phyloP scores from a whole-genome alignment of 2,797 vertebrate species.

The Scolopax rusticola region DNA sequence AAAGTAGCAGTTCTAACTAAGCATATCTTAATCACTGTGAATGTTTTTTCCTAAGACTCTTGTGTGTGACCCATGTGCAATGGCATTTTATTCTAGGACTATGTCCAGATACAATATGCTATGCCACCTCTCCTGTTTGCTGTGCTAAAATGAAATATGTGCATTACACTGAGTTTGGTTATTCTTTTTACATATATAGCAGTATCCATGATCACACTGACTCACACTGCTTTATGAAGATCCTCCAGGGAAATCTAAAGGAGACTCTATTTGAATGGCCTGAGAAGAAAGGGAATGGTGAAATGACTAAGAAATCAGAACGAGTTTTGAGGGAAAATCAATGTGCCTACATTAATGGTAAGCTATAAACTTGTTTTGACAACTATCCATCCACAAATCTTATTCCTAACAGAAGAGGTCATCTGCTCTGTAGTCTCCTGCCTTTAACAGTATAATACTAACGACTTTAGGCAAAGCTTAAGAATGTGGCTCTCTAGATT shows the following conservation, averaged over 20 bases:
- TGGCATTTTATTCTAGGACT: neutral
- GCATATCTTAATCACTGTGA: neutral
- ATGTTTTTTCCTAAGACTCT: neutral
- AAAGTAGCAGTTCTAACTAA: neutral
- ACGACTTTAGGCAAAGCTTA: neutral
- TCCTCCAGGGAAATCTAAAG: constrained; percentile 95
- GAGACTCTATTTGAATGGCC: constrained; percentile 96
- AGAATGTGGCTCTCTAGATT: neutral
- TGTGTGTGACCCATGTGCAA: neutral
- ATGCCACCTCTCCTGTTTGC: neutral
- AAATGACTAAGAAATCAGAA: constrained; percentile 91
- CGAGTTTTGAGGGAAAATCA: constrained; percentile 89
- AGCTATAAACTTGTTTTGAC: constrained; percentile 47
- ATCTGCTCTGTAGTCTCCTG: neutral
- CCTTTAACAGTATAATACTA: neutral
- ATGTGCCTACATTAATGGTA: constrained; percentile 97
- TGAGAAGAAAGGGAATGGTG: constrained; percentile 81
- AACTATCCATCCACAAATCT: neutral
- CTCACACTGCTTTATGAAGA: constrained; percentile 98
- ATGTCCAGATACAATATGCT: neutral
- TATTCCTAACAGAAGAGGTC: neutral
- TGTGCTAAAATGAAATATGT: neutral
- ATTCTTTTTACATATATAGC: constrained; percentile 81
- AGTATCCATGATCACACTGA: constrained; percentile 97
- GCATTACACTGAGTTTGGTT: constrained; percentile 54